Evolutionary conservation across 2,888 invertebrate species (phyloP), one percentile per base, ranked within the genome.

Genomic region (Neocrepidodera transversa): DNA sequence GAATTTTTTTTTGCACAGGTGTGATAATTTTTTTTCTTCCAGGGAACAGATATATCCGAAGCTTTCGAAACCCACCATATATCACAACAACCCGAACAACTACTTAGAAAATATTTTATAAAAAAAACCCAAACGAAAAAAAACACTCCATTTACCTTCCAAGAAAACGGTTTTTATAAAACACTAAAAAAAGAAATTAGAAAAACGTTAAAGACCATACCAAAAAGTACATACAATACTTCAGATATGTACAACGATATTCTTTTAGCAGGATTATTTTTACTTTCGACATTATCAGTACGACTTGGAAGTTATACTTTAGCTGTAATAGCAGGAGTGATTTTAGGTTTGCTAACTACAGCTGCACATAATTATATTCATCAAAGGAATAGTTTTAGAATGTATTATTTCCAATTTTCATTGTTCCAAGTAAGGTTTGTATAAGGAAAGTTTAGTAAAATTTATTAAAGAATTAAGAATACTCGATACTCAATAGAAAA

Each of bases 31-130:
- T 51, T 17, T 30, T 13, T n/a, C n/a, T 70, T 72, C 35, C 83
- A 87, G 83, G 91, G 90, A 0, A 89, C 87, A 0, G 91, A 92
- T 70, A 89, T 91, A 61, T 91, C 91, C 0, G 91, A 92, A 79
- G 85, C 87, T 3, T 92, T 91, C 69, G 89, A 91, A 81, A 76
- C 83, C 0, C 89, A 91, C 74, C 91, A 92, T 74, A 71, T 91
- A 48, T 82, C 83, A 4, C 76, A 80, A 2, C 73, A 76, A 1
- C 85, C 88, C 0, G 82, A 84, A 68, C 82, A 80, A 64, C 70
- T 89, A 57, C 76, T 92, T 10, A 78, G 82, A 5, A 88, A 87
- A 70, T 91, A 83, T 72, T 88, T 84, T 74, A 81, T 89, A 0
- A 81, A 84, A 30, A 83, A 87, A 36, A 89, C 90, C 0, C 78